Conservation (phyloP, 1,140 invertebrate genomes). For the Bombus picipes region DNA sequence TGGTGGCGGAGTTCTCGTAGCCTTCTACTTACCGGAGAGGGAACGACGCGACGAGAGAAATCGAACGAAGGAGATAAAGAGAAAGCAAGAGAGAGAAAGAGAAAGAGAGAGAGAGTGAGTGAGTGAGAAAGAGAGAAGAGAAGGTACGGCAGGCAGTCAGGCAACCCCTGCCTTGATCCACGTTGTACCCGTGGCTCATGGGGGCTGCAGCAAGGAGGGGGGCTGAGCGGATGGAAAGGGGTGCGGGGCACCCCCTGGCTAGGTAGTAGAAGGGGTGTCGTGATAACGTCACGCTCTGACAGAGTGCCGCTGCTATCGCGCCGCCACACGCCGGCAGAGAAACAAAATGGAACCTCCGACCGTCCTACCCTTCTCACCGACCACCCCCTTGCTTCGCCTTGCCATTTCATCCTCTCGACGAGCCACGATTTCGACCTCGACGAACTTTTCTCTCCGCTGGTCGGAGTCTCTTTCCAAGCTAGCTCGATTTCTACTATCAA, state of each 20-base stretch:
- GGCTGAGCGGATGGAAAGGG: slow-evolving; percentile 50
- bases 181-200: slow-evolving; percentile 72
- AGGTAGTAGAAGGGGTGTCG: slow-evolving; percentile 81
- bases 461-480: no score
- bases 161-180: slow-evolving; percentile 76
- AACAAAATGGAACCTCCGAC: slow-evolving; percentile 83
- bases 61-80: slow-evolving; percentile 48
- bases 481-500: no score
- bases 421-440: slow-evolving; percentile 52
- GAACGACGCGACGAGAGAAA: slow-evolving; percentile 56
- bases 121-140: slow-evolving; percentile 16
- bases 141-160: slow-evolving; percentile 70
- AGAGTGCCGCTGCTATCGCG: slow-evolving; percentile 84
- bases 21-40: slow-evolving; percentile 27
- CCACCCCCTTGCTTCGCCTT: slow-evolving; percentile 36
- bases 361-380: slow-evolving; percentile 69
- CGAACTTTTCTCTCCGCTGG: slow-evolving; percentile 42
- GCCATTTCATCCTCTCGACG: slow-evolving; percentile 38
- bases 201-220: slow-evolving; percentile 60
- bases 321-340: slow-evolving; percentile 83
- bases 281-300: slow-evolving; percentile 84
- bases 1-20: slow-evolving; percentile 12
- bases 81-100: slow-evolving; percentile 54
- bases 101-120: slow-evolving; percentile 22
- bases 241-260: slow-evolving; percentile 69